Base-by-base conservation (phyloP, 30 jellyfish, hydroid and myxozoan species). In the Mastigias papua region DNA sequence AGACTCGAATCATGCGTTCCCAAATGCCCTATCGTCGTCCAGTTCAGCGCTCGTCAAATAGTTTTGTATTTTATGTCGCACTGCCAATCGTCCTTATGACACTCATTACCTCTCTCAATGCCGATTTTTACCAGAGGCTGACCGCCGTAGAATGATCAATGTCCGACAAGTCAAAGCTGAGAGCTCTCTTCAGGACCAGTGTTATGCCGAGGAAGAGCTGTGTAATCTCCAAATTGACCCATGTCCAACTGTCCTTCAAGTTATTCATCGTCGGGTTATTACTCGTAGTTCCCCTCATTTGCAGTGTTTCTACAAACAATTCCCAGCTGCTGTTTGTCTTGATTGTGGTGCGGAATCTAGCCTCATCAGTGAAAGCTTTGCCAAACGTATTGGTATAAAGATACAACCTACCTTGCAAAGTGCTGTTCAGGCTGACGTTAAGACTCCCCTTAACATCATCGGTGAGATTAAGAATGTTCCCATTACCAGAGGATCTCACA, bases 91-190 rank as follows among this genome's bases (percentile, higher is more conserved):
- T 28, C 86, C 86, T n/a, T 22, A 76, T 48, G n/a, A 73, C 29
- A 30, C 81, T 9, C 90, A 80, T 49, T 80, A n/a, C 76, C 76
- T 80, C 64, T 19, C 65, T 20, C 42, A 80, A 62, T 80, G 86
- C 67, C 46, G 23, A 8, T 62, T 20, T 61, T 67, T 80, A 9
- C 90, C 82, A 19, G 69, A 28, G 22, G 69, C 68, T 21, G 90
- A 80, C 31, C 63, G 86, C 16, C 64, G 34, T 48, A 33, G 0
- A 19, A 37, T 86, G 73, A n/a, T n/a, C n/a, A 0, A 35, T 3
- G 90, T 86, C 25, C 87, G 90, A 19, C 0, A 25, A 0, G 64
- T 80, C 73, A 46, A 54, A 8, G 82, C 68, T 63, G 2, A 15
- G 5, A 30, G 0, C 27, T 82, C 8, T n/a, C 69, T 0, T 5